Conservation (phyloP, 2,113 vertebrate species). For the Eidolon helvum region DNA sequence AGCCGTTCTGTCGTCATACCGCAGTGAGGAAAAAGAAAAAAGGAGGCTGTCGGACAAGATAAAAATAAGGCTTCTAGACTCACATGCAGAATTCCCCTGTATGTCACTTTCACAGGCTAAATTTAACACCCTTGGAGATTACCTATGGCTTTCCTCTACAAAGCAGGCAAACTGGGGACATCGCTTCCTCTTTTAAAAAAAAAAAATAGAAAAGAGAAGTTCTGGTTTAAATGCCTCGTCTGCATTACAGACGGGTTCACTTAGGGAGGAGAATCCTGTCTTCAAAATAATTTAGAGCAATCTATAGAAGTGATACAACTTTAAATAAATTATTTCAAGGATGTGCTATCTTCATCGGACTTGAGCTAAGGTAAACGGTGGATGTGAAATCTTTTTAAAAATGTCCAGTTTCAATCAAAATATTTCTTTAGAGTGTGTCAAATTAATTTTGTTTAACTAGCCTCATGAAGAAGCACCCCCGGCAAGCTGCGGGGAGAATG, state of each 20-base stretch:
- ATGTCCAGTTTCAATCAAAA: constrained; percentile 54
- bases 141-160: constrained; percentile 49
- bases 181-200: constrained; percentile 21
- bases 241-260: background rate
- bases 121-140: constrained; percentile 22
- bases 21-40: constrained; percentile 25
- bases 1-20: constrained; percentile 1
- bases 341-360: background rate
- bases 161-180: background rate
- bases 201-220: background rate
- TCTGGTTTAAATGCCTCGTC: constrained; percentile 39
- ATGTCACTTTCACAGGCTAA: constrained; percentile 48
- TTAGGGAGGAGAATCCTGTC: background rate
- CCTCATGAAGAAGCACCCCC: background rate
- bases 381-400: constrained; percentile 36
- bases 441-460: constrained; percentile 57
- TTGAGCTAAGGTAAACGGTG: constrained; percentile 24
- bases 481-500: background rate
- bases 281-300: background rate
- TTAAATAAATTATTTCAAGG: background rate
- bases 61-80: constrained; percentile 37
- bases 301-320: background rate
- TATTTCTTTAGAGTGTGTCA: constrained; percentile 55
- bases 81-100: constrained; percentile 28
- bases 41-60: background rate